Evolutionary conservation across 2,113 vertebrate genomes (phyloP).

Genomic region (Coptodon bakossiorum): DNA sequence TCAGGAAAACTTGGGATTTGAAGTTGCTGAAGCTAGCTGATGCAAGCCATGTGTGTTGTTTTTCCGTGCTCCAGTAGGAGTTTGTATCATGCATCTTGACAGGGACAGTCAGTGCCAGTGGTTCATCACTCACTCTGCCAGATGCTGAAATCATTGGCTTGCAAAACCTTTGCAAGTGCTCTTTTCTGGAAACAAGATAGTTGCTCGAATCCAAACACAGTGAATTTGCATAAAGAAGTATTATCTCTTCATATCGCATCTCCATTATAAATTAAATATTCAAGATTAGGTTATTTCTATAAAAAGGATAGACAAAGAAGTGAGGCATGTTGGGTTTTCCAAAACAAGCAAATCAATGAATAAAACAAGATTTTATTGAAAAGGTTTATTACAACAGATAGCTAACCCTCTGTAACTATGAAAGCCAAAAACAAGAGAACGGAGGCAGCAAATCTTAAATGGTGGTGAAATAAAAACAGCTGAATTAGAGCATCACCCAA

Average conservation of each 20-base stretch:
- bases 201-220: background rate
- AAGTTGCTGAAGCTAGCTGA: background rate
- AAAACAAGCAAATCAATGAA: background rate
- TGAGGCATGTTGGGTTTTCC: background rate
- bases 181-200: background rate
- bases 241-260: background rate
- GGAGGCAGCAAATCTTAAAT: background rate
- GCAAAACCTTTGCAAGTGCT: background rate
- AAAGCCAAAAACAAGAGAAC: background rate
- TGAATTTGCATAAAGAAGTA: background rate
- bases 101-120: background rate
- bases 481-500: background rate
- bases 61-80: background rate
- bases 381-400: background rate
- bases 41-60: background rate
- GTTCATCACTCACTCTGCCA: conserved; percentile 16
- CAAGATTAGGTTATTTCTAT: background rate
- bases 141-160: background rate
- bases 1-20: background rate
- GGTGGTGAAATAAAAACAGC: background rate
- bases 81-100: background rate
- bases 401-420: background rate
- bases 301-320: background rate
- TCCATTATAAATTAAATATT: background rate
- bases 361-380: background rate